Evolutionary conservation across 2,113 vertebrate genomes (phyloP).

Genomic region (Meles meles): DNA sequence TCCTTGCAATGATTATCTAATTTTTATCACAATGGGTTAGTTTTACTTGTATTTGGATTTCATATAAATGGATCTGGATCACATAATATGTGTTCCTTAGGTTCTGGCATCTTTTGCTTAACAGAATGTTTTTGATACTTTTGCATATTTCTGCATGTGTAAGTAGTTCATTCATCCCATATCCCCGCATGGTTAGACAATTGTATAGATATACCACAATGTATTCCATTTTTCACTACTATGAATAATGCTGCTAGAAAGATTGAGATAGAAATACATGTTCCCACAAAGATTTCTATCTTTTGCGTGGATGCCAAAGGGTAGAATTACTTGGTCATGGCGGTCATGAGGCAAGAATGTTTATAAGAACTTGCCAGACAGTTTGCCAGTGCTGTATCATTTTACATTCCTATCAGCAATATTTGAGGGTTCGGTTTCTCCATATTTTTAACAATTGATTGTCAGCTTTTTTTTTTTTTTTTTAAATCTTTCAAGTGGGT

Average conservation of each 20-base stretch:
- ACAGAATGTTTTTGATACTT: slow-evolving; percentile 3
- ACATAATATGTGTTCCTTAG: neutral
- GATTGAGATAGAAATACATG: neutral
- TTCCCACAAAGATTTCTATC: neutral
- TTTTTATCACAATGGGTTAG: neutral
- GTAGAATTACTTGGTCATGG: neutral
- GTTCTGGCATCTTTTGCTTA: neutral
- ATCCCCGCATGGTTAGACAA: neutral
- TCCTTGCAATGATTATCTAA: neutral
- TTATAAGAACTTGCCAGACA: neutral
- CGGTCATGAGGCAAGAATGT: neutral
- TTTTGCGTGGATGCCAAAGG: neutral
- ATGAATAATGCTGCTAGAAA: neutral
- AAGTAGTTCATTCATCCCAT: neutral
- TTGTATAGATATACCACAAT: neutral
- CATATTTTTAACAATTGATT: neutral
- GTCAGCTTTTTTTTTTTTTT: neutral
- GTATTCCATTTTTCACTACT: neutral
- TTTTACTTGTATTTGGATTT: neutral
- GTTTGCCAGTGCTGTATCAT: neutral
- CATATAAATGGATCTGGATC: neutral
- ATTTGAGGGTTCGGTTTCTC: neutral
- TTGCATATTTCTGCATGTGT: neutral
- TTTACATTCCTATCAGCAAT: neutral
- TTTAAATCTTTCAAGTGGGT: neutral